These are phyloP conservation scores for Sisyra terminalis DNA, from an alignment of 2,888 invertebrate genomes.

Conservation along the genomic window DNA sequence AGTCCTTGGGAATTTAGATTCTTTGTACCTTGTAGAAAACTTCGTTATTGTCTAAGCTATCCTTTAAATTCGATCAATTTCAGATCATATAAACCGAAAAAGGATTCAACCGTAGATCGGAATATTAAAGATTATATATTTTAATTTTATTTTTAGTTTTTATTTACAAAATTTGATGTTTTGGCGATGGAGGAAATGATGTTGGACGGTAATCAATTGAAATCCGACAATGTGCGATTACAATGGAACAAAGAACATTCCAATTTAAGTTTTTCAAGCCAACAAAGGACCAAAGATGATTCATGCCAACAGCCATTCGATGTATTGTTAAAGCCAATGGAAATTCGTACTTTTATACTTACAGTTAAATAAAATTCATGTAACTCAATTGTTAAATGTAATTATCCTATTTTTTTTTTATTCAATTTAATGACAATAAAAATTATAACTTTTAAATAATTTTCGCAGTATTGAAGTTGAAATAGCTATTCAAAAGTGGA, in stretches of 20 bases:
- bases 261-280: neutral
- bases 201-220: slow-evolving; percentile 31
- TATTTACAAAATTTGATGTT: slow-evolving; percentile 24
- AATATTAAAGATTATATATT: no score
- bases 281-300: slow-evolving; percentile 1
- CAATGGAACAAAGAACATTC: slow-evolving; percentile 28
- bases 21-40: no score
- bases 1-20: no score
- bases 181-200: slow-evolving; percentile 25
- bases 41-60: no score
- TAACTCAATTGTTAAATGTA: neutral
- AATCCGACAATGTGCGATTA: slow-evolving; percentile 34
- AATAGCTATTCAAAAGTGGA: no score
- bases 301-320: slow-evolving; percentile 14
- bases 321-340: slow-evolving; percentile 48
- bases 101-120: no score
- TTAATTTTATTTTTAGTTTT: slow-evolving; percentile 19
- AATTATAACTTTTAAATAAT: no score
- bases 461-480: no score
- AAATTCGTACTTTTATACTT: slow-evolving; percentile 53
- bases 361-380: slow-evolving; percentile 13
- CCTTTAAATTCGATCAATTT: no score
- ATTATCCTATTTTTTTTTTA: no score
- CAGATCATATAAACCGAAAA: no score
- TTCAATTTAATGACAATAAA: no score